Evolutionary conservation across 2,113 vertebrate genomes (phyloP).

Genomic region (Plecturocebus donacophilus): DNA sequence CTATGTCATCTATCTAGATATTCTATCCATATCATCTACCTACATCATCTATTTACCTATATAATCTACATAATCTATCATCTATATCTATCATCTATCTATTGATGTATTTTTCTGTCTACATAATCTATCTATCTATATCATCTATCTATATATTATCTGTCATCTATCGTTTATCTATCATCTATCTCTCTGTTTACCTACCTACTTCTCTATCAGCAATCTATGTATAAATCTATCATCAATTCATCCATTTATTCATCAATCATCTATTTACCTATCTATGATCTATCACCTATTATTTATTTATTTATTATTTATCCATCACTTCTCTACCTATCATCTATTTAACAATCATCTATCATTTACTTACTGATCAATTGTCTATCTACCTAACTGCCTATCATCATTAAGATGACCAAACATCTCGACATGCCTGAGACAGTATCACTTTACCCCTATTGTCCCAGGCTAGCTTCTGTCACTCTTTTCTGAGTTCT

Average conservation of each 20-base stretch:
- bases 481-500: not conserved
- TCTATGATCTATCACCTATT: not conserved
- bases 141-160: too few relatives aligned
- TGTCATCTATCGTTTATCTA: too few relatives aligned
- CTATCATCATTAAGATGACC: not conserved
- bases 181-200: too few relatives aligned
- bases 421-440: not conserved
- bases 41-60: too few relatives aligned
- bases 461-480: fast-evolving
- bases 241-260: not conserved
- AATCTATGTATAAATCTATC: not conserved
- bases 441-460: not conserved
- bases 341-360: not conserved
- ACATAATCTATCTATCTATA: too few relatives aligned
- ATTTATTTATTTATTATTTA: fast-evolving
- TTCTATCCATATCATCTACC: not conserved
- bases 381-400: not conserved
- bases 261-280: not conserved
- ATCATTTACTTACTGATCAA: not conserved
- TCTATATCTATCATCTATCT: too few relatives aligned
- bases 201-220: too few relatives aligned
- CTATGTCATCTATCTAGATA: too few relatives aligned
- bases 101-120: too few relatives aligned
- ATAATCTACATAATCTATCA: too few relatives aligned
- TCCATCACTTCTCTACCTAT: not conserved